A percentile compares a stretch with the other conserved stretches of the same genome.
Evolutionary conservation across 2,113 vertebrate species (phyloP).

Genomic region (Rhadina sibilatrix): DNA sequence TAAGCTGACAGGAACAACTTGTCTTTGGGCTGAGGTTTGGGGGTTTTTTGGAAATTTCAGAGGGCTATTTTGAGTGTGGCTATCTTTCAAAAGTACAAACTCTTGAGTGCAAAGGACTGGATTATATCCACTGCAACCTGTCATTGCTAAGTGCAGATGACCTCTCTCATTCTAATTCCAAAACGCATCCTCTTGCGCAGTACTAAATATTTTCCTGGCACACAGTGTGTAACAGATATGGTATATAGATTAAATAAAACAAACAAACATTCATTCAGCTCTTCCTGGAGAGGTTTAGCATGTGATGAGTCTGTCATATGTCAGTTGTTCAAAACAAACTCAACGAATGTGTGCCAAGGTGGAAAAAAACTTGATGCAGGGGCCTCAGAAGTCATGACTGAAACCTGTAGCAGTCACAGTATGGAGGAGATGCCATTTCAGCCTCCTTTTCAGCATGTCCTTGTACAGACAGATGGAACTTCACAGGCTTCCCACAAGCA

Average conservation of each 20-base stretch:
- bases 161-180: not conserved
- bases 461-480: not conserved
- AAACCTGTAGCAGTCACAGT: not conserved
- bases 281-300: not conserved
- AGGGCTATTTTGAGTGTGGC: not conserved
- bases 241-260: not conserved
- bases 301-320: not conserved
- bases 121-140: not conserved
- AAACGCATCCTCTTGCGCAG: not conserved
- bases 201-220: not conserved
- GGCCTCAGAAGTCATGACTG: not conserved
- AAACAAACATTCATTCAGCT: not conserved
- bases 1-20: not conserved
- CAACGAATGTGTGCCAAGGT: accelerated
- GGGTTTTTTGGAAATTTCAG: not conserved
- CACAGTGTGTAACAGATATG: not conserved
- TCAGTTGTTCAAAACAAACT: not conserved
- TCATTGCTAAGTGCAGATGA: not conserved
- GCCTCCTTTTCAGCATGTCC: not conserved
- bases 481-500: accelerated
- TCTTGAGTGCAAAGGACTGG: not conserved
- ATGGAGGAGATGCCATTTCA: not conserved
- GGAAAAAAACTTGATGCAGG: not conserved
- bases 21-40: not conserved
- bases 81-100: not conserved